These are phyloP conservation scores for Collichthys lucidus DNA, from an alignment of 2,113 vertebrate genomes.

Conservation along the genomic window DNA sequence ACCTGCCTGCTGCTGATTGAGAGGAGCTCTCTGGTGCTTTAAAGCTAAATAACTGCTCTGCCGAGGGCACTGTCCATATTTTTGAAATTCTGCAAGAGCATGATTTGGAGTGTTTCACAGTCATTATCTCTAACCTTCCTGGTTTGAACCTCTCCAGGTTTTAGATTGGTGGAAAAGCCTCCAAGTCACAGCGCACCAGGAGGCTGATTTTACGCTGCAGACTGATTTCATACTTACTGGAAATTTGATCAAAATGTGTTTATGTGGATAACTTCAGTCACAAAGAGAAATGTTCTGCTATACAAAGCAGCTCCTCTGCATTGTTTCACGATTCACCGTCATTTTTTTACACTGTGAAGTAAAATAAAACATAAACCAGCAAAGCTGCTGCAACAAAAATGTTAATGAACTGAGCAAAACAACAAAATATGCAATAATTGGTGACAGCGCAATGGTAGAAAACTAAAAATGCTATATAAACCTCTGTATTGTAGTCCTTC, in stretches of 20 bases:
- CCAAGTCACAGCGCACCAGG: conserved; percentile 65
- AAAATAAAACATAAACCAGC: neutral
- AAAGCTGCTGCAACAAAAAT: neutral
- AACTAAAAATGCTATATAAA: neutral
- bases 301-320: neutral
- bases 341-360: neutral
- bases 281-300: conserved; percentile 17
- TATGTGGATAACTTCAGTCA: conserved; percentile 23
- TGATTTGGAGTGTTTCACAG: conserved; percentile 71
- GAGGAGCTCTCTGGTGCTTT: conserved; percentile 60
- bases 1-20: conserved; percentile 49
- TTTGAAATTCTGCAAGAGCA: conserved; percentile 61
- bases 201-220: conserved; percentile 57
- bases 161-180: conserved; percentile 74
- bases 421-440: neutral
- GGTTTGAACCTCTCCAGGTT: conserved; percentile 71
- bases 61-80: conserved; percentile 64
- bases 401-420: neutral
- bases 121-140: conserved; percentile 72
- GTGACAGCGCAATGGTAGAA: neutral
- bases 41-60: conserved; percentile 59
- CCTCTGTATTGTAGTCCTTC: neutral
- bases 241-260: conserved; percentile 62
- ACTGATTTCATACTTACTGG: conserved; percentile 62
- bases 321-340: neutral